phyloP scores from a whole-genome alignment of 2,797 vertebrate species.

The Peromyscus attwateri region DNA sequence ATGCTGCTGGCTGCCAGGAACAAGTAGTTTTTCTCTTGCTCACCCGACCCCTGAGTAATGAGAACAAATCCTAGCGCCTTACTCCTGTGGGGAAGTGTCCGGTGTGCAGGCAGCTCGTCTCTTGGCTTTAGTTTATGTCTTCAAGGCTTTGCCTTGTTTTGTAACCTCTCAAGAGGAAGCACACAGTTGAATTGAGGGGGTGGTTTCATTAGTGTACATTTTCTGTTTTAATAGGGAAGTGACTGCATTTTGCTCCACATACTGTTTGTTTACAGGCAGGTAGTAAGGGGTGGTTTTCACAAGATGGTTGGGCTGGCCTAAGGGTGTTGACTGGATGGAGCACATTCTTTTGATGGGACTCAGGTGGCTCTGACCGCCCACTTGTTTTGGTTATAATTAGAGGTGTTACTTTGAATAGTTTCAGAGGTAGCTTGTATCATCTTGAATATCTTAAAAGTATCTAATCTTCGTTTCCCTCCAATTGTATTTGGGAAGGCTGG shows the following conservation, averaged over 20 bases:
- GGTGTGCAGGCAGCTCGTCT: not conserved
- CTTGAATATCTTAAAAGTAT: slow-evolving; percentile 63
- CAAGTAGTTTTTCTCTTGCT: not conserved
- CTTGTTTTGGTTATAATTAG: slow-evolving; percentile 73
- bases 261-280: not conserved
- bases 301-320: not conserved
- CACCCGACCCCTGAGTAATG: not conserved
- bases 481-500: slow-evolving; percentile 22
- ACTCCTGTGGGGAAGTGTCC: too few species aligned
- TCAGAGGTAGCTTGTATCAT: slow-evolving; percentile 38
- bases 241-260: not conserved
- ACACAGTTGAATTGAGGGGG: not conserved
- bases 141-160: slow-evolving; percentile 10
- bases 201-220: slow-evolving; percentile 22
- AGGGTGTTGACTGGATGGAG: slow-evolving; percentile 42
- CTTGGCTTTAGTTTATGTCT: slow-evolving; percentile 3
- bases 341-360: slow-evolving; percentile 68
- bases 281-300: not conserved
- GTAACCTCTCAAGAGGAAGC: not conserved
- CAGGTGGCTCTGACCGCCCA: slow-evolving; percentile 28
- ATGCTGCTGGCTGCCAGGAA: not conserved
- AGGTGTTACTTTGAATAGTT: slow-evolving; percentile 53
- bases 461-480: not conserved
- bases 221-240: not conserved
- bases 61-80: too few species aligned